phyloP scores from a whole-genome alignment of 2,888 invertebrate species.

The Halictus quadricinctus region DNA sequence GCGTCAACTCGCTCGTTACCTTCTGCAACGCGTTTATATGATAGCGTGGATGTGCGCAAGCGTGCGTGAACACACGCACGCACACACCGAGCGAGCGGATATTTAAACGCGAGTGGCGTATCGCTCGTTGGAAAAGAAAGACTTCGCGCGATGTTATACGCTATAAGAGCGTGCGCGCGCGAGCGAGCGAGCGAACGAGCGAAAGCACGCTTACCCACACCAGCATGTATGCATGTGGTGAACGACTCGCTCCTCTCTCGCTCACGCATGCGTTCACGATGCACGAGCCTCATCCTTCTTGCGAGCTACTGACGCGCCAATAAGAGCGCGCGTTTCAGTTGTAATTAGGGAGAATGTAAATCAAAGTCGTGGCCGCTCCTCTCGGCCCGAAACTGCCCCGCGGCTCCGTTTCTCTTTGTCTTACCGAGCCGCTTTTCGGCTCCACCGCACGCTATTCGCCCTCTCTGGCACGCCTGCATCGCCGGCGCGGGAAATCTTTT shows the following conservation, averaged over 20 bases:
- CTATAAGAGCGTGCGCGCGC: not conserved
- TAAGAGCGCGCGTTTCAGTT: slow-evolving; percentile 79
- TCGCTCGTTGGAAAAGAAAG: slow-evolving; percentile 35
- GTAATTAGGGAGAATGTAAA: slow-evolving; percentile 81
- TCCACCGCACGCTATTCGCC: slow-evolving; percentile 25
- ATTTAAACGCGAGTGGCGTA: slow-evolving; percentile 32
- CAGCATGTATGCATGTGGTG: not conserved
- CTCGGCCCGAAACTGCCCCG: slow-evolving; percentile 39
- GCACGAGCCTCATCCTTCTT: slow-evolving; percentile 73
- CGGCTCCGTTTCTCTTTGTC: slow-evolving; percentile 45
- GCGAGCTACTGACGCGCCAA: slow-evolving; percentile 77
- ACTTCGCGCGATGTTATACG: not conserved
- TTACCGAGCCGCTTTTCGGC: slow-evolving; percentile 26
- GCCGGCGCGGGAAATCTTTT: not conserved
- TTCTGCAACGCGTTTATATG: slow-evolving; percentile 43
- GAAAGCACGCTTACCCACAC: not conserved
- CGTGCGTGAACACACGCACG: not conserved
- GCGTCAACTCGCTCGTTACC: slow-evolving; percentile 60
- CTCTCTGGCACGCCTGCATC: slow-evolving; percentile 1
- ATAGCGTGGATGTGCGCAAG: not conserved
- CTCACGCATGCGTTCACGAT: slow-evolving; percentile 38
- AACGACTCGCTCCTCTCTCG: not conserved
- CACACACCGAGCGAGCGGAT: no score
- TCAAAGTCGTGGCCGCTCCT: slow-evolving; percentile 73
- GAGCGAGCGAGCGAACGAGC: not conserved